Conservation (phyloP, 2,113 vertebrate genomes). For the Ondatra zibethicus region DNA sequence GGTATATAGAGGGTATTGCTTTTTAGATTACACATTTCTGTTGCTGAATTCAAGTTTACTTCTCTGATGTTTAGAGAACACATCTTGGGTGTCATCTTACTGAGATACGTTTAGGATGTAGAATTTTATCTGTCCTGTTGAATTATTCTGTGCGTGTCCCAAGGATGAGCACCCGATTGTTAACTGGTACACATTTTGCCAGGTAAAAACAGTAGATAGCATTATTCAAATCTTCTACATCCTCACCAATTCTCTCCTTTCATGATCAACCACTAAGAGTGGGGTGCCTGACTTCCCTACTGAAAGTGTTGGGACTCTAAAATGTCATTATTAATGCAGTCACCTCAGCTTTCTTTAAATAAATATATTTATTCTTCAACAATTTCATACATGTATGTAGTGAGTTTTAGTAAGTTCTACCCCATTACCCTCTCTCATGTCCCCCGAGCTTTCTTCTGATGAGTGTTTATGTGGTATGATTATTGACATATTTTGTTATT, state of each 20-base stretch:
- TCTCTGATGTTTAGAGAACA: background rate
- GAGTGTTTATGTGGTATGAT: background rate
- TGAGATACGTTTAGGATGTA: background rate
- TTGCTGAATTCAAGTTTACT: background rate
- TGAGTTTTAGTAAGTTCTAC: too few relatives aligned
- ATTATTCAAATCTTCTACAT: background rate
- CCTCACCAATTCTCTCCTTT: background rate
- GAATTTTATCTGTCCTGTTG: background rate
- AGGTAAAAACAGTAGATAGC: background rate
- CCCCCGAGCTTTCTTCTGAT: too few relatives aligned
- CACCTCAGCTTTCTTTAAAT: too few relatives aligned
- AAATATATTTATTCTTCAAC: too few relatives aligned
- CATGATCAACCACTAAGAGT: background rate
- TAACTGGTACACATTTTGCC: background rate
- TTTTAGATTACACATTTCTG: background rate
- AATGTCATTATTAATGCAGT: too few relatives aligned
- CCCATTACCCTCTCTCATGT: too few relatives aligned
- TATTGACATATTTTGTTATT: background rate
- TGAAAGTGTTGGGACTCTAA: too few relatives aligned
- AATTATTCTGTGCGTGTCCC: background rate
- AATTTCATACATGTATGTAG: too few relatives aligned
- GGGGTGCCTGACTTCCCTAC: too few relatives aligned
- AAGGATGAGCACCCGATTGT: background rate
- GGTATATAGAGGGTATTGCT: background rate
- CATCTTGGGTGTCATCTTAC: background rate